A percentile compares a stretch with the other conserved stretches of the same genome.
These are phyloP conservation scores for Harpagoxenus sublaevis DNA, from an alignment of 2,888 invertebrate genomes.

Conservation along the genomic window DNA sequence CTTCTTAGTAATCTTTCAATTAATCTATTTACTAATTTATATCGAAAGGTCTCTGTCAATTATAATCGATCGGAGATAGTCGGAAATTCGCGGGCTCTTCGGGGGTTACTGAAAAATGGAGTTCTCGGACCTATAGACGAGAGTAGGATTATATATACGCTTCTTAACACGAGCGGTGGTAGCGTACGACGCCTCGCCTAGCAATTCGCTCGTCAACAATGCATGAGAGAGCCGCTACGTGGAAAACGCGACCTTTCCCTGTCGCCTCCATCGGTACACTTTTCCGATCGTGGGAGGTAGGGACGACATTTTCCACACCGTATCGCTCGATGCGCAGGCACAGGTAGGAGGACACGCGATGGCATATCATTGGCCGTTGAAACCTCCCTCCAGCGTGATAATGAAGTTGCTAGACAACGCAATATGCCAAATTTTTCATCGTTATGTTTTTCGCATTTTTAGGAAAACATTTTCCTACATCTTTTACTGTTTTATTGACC, in stretches of 20 bases:
- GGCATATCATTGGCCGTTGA: constrained; percentile 58
- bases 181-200: constrained; percentile 15
- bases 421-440: constrained; percentile 1
- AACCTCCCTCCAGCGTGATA: neutral
- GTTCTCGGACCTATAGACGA: neutral
- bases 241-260: constrained; percentile 63
- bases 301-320: constrained; percentile 63
- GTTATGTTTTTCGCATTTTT: neutral
- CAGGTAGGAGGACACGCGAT: constrained; percentile 59
- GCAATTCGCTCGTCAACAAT: constrained; percentile 58
- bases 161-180: constrained; percentile 5
- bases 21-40: neutral
- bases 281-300: constrained; percentile 34
- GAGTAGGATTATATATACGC: constrained; percentile 7
- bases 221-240: constrained; percentile 57
- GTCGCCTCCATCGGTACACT: constrained; percentile 28
- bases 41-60: neutral
- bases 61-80: neutral
- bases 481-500: neutral
- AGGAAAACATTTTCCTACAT: neutral
- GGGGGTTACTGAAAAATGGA: neutral
- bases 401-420: neutral
- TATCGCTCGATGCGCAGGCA: constrained; percentile 43
- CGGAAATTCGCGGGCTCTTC: neutral
- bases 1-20: neutral